Evolutionary conservation across 2,113 vertebrate species (phyloP).

Genomic region (Hippocampus abdominalis): DNA sequence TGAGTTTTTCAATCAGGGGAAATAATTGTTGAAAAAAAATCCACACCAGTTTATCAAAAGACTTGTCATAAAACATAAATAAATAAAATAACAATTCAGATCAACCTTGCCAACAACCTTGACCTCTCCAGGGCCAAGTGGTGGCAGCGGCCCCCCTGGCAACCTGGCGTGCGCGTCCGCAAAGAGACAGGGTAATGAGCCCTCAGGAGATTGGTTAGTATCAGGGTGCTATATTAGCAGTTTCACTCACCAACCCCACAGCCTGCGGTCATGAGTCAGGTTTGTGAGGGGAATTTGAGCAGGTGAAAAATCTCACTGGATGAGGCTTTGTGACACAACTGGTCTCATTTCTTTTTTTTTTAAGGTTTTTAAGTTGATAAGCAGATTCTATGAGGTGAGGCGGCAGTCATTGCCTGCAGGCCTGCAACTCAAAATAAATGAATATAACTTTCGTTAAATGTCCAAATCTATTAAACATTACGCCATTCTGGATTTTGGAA

Average conservation of each 20-base stretch:
- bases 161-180: slow-evolving; percentile 41
- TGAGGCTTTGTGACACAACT: slow-evolving; percentile 7
- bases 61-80: background rate
- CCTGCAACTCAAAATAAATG: background rate
- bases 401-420: slow-evolving; percentile 3
- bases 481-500: slow-evolving; percentile 12
- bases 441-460: background rate
- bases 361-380: slow-evolving; percentile 11
- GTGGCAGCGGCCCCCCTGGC: slow-evolving; percentile 37
- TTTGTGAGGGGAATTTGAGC: slow-evolving; percentile 13
- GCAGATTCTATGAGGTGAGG: background rate
- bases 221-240: slow-evolving; percentile 27
- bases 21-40: background rate
- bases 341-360: background rate
- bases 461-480: slow-evolving; percentile 18
- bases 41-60: background rate
- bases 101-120: background rate
- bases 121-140: slow-evolving; percentile 43
- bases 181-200: slow-evolving; percentile 59
- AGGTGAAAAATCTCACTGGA: slow-evolving; percentile 3
- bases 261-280: slow-evolving; percentile 28
- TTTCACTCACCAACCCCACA: slow-evolving; percentile 26
- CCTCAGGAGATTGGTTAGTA: slow-evolving; percentile 44
- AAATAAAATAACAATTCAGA: slow-evolving; percentile 2
- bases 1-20: background rate